Evolutionary conservation across 2,113 vertebrate species (phyloP).

Genomic region (Anhinga anhinga): DNA sequence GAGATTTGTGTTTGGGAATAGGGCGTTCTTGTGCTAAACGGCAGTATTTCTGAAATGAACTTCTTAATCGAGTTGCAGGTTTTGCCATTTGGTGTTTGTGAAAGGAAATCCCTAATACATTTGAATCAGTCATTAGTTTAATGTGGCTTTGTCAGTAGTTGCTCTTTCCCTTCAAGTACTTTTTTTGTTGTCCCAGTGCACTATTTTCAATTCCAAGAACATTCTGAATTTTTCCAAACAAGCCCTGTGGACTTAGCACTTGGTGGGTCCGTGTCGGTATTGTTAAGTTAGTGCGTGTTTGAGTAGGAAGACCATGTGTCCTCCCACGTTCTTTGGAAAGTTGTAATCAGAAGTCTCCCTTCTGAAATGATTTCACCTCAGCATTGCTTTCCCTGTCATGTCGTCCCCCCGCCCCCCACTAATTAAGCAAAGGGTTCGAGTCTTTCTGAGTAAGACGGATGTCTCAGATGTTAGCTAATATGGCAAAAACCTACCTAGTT

Average conservation of each 20-base stretch:
- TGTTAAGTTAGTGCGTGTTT: accelerated
- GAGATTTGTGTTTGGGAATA: background rate
- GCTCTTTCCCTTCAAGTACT: background rate
- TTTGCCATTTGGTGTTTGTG: background rate
- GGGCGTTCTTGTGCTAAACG: accelerated
- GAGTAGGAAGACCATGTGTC: background rate
- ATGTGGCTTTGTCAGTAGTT: background rate
- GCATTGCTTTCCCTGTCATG: background rate
- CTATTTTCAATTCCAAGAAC: background rate
- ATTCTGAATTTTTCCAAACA: background rate
- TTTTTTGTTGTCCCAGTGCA: background rate
- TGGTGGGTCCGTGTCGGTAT: accelerated
- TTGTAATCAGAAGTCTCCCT: background rate
- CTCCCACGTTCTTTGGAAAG: background rate
- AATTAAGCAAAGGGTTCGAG: background rate
- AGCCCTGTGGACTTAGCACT: accelerated
- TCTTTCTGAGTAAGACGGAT: background rate
- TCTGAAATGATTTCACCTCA: background rate
- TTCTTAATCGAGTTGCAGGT: background rate
- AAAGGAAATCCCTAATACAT: background rate
- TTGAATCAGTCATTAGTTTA: background rate
- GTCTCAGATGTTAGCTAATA: background rate
- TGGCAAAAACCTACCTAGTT: background rate
- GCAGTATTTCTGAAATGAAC: background rate
- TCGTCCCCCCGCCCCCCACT: too few relatives aligned